Base-by-base conservation (phyloP, 2,113 vertebrate species). In the Macquaria australasica region DNA sequence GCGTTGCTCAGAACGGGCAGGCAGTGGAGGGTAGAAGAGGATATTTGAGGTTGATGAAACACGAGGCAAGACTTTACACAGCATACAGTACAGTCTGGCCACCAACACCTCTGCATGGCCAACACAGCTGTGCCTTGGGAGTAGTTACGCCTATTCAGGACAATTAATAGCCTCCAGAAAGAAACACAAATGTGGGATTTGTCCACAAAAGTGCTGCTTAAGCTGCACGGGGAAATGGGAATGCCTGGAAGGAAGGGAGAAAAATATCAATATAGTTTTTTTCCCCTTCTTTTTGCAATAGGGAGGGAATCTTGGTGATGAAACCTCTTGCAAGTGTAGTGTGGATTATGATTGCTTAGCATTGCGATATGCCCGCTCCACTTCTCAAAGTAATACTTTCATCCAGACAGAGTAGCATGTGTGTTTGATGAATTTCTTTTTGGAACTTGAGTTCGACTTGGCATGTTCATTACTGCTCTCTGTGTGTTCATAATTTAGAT, bases 41-140 rank as follows among this genome's bases (percentile, higher is more conserved):
- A 89, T 84, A 85, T 89, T 87, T 80, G 84, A 87, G 91, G 94
- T 95, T 95, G 95, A 96, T 91, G 95, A 95, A 96, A 95, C 93
- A 89, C 31, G 53, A 90, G 92, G 95, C 94, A 95, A 96, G 92
- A 95, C 83, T 91, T 84, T 71, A 77, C 85, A 51, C 81, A 58
- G 90, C 77, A 62, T 66, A 81, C 60, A 79, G 77, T 74, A 62
- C 84, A 85, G 74, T 79, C 87, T 89, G 87, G 84, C 89, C 90
- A 90, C 87, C 82, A 81, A 81, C 87, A 91, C 90, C 88, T 87
- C 85, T 86, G 91, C 78, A 73, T 73, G 85, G 89, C 89, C 83
- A 87, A 90, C 72, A 55, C 82, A 76, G 83, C 85, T 77, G 91
- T 63, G 87, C 87, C 87, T 72, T 83, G 90, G 89, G 89, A 91